These are phyloP conservation scores for Pemphredon lugubris DNA, from an alignment of 2,888 invertebrate species.

Conservation along the genomic window DNA sequence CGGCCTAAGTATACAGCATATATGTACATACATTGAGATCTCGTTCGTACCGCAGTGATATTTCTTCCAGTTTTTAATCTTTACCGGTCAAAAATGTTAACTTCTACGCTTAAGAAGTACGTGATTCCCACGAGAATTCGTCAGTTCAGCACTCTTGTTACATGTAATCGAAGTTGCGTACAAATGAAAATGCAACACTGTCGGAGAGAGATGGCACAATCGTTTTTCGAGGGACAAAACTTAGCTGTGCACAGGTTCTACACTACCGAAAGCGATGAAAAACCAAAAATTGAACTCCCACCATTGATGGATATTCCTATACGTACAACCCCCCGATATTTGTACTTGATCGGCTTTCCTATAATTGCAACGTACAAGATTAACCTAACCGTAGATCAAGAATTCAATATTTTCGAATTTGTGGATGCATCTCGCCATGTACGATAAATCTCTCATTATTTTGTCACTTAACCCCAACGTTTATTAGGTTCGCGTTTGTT, in stretches of 20 bases:
- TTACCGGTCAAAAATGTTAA: constrained; percentile 38
- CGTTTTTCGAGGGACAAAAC: constrained; percentile 1
- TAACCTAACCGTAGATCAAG: background rate
- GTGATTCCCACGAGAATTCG: constrained; percentile 3
- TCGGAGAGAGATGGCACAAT: constrained; percentile 1
- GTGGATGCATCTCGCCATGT: background rate
- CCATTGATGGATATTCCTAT: constrained; percentile 18
- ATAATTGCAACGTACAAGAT: background rate
- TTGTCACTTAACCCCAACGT: too few relatives aligned
- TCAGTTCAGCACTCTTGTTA: background rate
- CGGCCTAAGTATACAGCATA: too few relatives aligned
- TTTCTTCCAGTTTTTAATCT: too few relatives aligned
- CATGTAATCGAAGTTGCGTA: background rate
- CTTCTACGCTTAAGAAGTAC: constrained; percentile 9
- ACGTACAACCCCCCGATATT: background rate
- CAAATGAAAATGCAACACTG: background rate
- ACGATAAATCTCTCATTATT: background rate
- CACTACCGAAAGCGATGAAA: too few relatives aligned
- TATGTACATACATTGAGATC: too few relatives aligned
- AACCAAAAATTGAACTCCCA: constrained; percentile 4
- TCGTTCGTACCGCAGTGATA: too few relatives aligned
- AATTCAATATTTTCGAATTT: background rate
- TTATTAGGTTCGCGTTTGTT: too few relatives aligned
- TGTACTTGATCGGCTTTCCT: background rate
- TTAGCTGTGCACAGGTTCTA: constrained; percentile 1